These are phyloP conservation scores for Frieseomelitta varia DNA, from an alignment of 1,140 invertebrate species.

Conservation along the genomic window DNA sequence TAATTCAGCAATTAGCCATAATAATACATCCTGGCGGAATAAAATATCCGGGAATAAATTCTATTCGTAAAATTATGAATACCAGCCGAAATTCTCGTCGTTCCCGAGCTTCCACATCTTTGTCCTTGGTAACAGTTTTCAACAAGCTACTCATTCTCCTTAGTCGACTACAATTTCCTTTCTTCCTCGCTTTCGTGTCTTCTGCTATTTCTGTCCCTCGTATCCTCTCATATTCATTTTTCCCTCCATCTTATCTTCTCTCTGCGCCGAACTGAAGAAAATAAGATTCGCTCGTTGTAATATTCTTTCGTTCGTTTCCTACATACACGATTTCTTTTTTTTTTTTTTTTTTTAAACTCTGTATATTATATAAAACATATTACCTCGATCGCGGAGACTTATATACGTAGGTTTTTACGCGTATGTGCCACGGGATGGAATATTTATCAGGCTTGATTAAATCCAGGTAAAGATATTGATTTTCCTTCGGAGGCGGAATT, in stretches of 20 bases:
- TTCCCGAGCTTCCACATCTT: constrained; percentile 9
- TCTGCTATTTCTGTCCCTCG: neutral
- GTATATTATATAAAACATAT: too few species aligned
- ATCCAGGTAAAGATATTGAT: neutral
- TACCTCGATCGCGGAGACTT: neutral
- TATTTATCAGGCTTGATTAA: neutral
- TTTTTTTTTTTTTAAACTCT: neutral
- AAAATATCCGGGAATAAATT: constrained; percentile 14
- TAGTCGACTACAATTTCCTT: constrained; percentile 1
- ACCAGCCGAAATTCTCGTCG: neutral
- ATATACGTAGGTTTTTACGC: neutral
- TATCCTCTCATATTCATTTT: neutral
- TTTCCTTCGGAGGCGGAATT: too few species aligned
- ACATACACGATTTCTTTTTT: too few species aligned
- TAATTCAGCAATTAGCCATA: neutral
- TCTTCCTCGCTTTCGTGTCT: neutral
- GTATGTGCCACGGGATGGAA: neutral
- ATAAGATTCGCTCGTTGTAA: constrained; percentile 1
- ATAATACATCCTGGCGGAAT: neutral
- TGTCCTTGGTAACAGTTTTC: constrained; percentile 28
- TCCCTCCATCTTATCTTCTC: neutral
- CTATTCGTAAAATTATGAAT: constrained; percentile 17
- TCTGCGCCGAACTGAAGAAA: neutral
- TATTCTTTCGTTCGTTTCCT: too few species aligned
- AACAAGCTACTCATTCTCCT: neutral